Percentiles rank a stretch among this genome's conserved stretches.
Evolutionary conservation across 2,888 invertebrate genomes (phyloP).

Genomic region (Nymphalis urticae): DNA sequence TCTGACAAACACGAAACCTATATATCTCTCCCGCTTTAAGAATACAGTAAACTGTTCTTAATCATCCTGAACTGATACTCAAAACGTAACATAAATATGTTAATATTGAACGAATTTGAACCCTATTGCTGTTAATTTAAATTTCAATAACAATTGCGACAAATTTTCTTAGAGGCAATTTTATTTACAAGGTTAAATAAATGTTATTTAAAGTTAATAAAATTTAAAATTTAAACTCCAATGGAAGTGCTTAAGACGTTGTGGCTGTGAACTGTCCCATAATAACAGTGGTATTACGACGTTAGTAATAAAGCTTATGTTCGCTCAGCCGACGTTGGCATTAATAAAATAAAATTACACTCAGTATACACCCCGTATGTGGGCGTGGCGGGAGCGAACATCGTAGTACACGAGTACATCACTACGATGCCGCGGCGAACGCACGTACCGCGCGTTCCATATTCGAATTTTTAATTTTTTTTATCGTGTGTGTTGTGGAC

Average conservation of each 20-base stretch:
- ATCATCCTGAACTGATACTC: constrained; percentile 48
- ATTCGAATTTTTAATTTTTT: constrained; percentile 31
- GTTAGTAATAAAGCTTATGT: constrained; percentile 70
- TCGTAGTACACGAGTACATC: constrained; percentile 53
- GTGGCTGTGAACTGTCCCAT: constrained; percentile 36
- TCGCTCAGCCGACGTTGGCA: constrained; percentile 58
- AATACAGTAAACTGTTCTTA: constrained; percentile 56
- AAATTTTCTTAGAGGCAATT: background rate
- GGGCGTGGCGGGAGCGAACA: constrained; percentile 63
- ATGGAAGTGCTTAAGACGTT: constrained; percentile 39
- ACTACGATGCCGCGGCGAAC: constrained; percentile 53
- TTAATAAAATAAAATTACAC: constrained; percentile 71
- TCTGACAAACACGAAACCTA: constrained; percentile 21
- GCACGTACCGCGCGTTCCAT: constrained; percentile 52
- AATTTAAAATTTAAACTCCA: constrained; percentile 8
- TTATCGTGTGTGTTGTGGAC: constrained; percentile 35
- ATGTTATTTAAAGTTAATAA: background rate
- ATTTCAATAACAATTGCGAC: background rate
- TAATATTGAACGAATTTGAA: constrained; percentile 6
- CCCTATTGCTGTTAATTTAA: background rate
- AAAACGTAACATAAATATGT: constrained; percentile 37
- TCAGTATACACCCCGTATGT: constrained; percentile 75
- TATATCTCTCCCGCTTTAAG: constrained; percentile 43
- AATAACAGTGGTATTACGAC: constrained; percentile 61
- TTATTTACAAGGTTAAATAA: background rate